phyloP scores from a whole-genome alignment of 2,888 invertebrate species.

The Caenorhabditis sp. region DNA sequence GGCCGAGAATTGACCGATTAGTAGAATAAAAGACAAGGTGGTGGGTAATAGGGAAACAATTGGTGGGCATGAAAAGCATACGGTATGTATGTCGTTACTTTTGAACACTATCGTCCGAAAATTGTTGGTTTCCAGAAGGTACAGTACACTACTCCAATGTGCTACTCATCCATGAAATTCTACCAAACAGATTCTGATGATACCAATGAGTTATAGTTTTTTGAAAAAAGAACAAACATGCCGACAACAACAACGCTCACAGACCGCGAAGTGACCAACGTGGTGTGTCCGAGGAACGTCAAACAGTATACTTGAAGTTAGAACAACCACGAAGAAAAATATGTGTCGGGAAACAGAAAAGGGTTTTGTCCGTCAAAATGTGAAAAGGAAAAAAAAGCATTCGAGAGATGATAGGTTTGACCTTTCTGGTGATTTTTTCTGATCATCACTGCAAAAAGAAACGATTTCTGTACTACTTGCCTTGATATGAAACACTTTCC shows the following conservation, averaged over 20 bases:
- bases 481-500: no score
- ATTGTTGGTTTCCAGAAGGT: neutral
- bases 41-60: slow-evolving; percentile 8
- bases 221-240: slow-evolving; percentile 6
- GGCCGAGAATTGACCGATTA: slow-evolving; percentile 23
- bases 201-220: neutral
- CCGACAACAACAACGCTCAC: neutral
- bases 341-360: neutral
- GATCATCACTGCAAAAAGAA: no score
- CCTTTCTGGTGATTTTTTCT: slow-evolving; percentile 11
- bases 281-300: slow-evolving; percentile 28
- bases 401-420: slow-evolving; percentile 35
- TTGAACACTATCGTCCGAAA: no score
- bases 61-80: neutral
- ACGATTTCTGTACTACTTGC: no score
- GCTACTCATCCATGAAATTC: no score
- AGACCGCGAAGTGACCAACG: slow-evolving; percentile 31
- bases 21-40: slow-evolving; percentile 1
- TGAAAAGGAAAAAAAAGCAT: neutral
- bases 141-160: no score
- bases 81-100: slow-evolving; percentile 1
- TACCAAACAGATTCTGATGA: neutral
- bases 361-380: slow-evolving; percentile 18
- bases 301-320: slow-evolving; percentile 14
- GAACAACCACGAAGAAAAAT: slow-evolving; percentile 10